A percentile compares a stretch with the other conserved stretches of the same genome.
Conservation (phyloP, 2,797 vertebrate genomes). For the Aythya fuligula region DNA sequence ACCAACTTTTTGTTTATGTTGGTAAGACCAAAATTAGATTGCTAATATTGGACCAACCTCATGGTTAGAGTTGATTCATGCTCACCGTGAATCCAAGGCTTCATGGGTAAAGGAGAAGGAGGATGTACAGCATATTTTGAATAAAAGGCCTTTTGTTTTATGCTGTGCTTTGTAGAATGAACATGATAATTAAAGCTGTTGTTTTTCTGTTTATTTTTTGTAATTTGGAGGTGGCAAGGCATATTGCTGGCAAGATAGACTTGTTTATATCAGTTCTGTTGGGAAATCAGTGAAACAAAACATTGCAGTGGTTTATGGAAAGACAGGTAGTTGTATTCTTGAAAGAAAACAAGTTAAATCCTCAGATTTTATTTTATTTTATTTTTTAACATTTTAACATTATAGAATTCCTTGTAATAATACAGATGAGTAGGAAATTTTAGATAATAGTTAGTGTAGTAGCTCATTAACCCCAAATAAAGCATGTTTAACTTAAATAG, state of each 20-base stretch:
- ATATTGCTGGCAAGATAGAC: not conserved
- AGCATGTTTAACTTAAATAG: not conserved
- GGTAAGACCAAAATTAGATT: not conserved
- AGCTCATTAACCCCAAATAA: not conserved
- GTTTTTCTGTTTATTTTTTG: not conserved
- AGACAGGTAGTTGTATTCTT: not conserved
- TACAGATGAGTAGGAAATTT: conserved; percentile 2
- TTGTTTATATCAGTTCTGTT: not conserved
- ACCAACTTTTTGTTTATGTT: not conserved
- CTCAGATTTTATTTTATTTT: not conserved
- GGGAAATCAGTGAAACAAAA: conserved; percentile 21
- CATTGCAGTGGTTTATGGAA: not conserved
- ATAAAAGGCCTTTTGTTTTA: not conserved
- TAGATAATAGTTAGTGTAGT: not conserved
- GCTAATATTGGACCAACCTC: not conserved
- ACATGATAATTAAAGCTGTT: not conserved
- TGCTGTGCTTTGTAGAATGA: not conserved
- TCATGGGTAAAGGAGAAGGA: not conserved
- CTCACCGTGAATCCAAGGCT: not conserved
- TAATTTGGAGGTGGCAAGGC: not conserved
- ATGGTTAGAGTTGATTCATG: not conserved
- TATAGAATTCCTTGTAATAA: not conserved
- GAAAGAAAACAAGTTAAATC: not conserved
- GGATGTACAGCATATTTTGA: not conserved
- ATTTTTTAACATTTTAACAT: not conserved